Evolutionary conservation across 30 jellyfish, hydroid and myxozoan species (phyloP).

Genomic region (Hydra vulgaris): DNA sequence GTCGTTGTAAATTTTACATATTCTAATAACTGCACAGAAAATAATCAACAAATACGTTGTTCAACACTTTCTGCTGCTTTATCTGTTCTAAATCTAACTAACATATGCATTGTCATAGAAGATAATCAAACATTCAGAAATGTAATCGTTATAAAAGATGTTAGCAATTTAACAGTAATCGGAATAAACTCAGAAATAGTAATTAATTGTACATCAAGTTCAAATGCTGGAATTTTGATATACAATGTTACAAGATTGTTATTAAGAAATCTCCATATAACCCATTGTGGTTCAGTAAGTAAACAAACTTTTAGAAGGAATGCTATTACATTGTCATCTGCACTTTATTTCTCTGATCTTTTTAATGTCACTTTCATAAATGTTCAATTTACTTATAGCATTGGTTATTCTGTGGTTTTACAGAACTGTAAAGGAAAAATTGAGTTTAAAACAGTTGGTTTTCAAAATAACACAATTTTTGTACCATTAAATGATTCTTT

Average conservation of each 20-base stretch:
- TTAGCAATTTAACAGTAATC: not conserved
- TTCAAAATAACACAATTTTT: not conserved
- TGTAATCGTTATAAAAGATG: not conserved
- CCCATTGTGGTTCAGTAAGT: not conserved
- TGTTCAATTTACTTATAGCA: not conserved
- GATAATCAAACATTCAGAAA: not conserved
- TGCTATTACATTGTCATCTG: not conserved
- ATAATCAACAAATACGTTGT: not conserved
- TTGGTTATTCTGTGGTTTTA: conserved; percentile 14
- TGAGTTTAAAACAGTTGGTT: not conserved
- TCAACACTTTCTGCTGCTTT: not conserved
- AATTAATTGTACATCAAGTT: not conserved
- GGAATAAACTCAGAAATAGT: not conserved
- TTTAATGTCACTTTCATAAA: not conserved
- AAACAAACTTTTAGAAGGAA: not conserved
- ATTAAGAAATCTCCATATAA: not conserved
- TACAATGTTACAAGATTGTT: not conserved
- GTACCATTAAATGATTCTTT: no score
- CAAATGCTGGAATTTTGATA: not conserved
- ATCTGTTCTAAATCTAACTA: not conserved
- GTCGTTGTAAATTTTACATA: not conserved
- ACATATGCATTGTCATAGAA: not conserved
- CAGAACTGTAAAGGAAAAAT: conserved; percentile 9
- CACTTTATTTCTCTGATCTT: not conserved
- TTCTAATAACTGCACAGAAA: not conserved